Percentiles rank a stretch among this genome's conserved stretches.
Conservation (phyloP, 2,888 invertebrate genomes). For the Drosophila emarginata region DNA sequence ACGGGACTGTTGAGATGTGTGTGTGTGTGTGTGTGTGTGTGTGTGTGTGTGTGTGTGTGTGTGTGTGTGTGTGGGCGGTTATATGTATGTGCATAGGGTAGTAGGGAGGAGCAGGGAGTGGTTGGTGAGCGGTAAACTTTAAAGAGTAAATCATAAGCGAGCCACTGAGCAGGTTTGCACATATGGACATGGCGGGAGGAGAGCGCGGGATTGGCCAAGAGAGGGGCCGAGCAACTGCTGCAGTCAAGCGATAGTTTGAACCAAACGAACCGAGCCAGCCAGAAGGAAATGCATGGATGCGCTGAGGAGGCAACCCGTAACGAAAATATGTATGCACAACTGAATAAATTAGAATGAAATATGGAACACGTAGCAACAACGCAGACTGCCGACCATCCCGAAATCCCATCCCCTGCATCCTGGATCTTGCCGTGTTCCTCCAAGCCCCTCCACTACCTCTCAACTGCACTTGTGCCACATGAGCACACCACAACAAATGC, state of each 20-base stretch:
- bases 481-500: slow-evolving; percentile 63
- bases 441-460: slow-evolving; percentile 3
- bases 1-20: slow-evolving; percentile 49
- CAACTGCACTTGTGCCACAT: slow-evolving; percentile 35
- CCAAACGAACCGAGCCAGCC: slow-evolving; percentile 74
- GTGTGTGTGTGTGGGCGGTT: slow-evolving; percentile 9
- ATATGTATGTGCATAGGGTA: neutral
- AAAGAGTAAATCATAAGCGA: slow-evolving; percentile 72
- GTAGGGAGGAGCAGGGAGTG: neutral
- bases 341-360: slow-evolving; percentile 77
- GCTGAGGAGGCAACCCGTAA: slow-evolving; percentile 74
- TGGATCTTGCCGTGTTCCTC: neutral
- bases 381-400: slow-evolving; percentile 33
- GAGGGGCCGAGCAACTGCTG: slow-evolving; percentile 23
- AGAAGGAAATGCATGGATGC: slow-evolving; percentile 76
- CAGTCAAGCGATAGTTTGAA: slow-evolving; percentile 71
- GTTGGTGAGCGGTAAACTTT: slow-evolving; percentile 44
- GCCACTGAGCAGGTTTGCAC: slow-evolving; percentile 49
- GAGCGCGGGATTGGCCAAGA: neutral
- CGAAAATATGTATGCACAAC: slow-evolving; percentile 76
- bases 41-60: neutral
- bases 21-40: slow-evolving; percentile 3
- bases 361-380: slow-evolving; percentile 72
- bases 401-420: neutral
- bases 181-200: slow-evolving; percentile 20